These are phyloP conservation scores for Aplodontia rufa DNA, from an alignment of 2,113 vertebrate genomes.

Conservation along the genomic window DNA sequence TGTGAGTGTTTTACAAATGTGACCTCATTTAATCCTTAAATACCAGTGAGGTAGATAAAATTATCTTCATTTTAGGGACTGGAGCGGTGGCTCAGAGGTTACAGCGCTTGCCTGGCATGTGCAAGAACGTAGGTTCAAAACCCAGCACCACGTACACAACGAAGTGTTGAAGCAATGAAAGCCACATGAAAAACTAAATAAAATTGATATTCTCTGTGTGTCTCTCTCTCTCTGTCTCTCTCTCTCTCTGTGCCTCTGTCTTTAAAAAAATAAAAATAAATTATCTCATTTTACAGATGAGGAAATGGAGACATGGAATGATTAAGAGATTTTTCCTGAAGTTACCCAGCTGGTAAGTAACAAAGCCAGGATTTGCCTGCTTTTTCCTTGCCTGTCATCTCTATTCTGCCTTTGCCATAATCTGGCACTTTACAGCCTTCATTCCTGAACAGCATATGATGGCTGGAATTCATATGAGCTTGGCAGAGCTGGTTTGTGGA, in stretches of 20 bases:
- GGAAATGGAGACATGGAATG: not conserved
- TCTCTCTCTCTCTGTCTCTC: no score
- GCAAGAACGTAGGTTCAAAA: no score
- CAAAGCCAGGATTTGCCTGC: not conserved
- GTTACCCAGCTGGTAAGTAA: not conserved
- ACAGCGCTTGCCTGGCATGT: no score
- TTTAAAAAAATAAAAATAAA: no score
- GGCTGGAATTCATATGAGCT: not conserved
- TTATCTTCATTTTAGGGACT: not conserved
- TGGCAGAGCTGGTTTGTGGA: not conserved
- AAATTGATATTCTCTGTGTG: no score
- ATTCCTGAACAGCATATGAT: not conserved
- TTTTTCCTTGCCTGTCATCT: not conserved
- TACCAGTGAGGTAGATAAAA: not conserved
- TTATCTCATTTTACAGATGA: conserved; percentile 46
- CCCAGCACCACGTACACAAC: no score
- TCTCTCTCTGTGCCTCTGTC: no score
- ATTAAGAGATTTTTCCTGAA: not conserved
- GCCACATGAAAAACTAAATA: no score
- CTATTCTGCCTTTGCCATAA: not conserved
- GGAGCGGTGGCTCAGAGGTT: no score
- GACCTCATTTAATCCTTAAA: conserved; percentile 31
- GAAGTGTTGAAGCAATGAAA: no score
- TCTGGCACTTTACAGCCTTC: not conserved
- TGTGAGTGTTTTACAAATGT: conserved; percentile 8